These are phyloP conservation scores for Patella pellucida DNA, from an alignment of 2,888 invertebrate species.

Conservation along the genomic window DNA sequence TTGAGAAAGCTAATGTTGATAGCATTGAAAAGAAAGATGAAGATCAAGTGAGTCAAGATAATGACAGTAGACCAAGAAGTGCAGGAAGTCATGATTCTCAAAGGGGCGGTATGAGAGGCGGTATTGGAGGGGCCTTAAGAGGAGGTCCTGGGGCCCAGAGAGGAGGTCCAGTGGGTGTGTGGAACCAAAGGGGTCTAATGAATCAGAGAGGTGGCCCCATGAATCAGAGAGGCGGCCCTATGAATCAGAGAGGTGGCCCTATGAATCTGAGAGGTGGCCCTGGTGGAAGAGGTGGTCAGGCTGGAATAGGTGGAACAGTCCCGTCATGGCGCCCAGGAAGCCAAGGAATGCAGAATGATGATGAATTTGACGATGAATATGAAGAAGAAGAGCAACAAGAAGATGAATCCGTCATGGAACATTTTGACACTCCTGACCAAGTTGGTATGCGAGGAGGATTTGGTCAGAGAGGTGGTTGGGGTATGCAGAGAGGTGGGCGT, in stretches of 20 bases:
- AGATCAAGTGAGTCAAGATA: too few relatives aligned
- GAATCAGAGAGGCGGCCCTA: too few relatives aligned
- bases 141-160: background rate
- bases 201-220: too few relatives aligned
- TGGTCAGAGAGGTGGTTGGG: background rate
- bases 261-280: background rate
- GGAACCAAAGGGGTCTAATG: background rate
- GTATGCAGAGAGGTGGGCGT: background rate
- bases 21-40: too few relatives aligned
- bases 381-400: slow-evolving; percentile 2
- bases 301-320: background rate
- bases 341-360: too few relatives aligned
- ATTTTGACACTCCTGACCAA: too few relatives aligned
- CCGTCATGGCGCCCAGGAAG: too few relatives aligned
- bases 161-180: background rate
- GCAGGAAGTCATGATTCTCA: slow-evolving; percentile 1
- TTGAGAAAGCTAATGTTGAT: too few relatives aligned
- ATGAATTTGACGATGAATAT: background rate
- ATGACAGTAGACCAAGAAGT: background rate
- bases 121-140: background rate
- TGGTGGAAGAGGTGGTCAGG: background rate
- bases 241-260: background rate
- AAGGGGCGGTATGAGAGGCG: slow-evolving; percentile 16
- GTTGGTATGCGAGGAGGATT: background rate
- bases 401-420: background rate